Base-by-base conservation (phyloP, 2,888 invertebrate genomes). In the Agapostemon virescens region DNA sequence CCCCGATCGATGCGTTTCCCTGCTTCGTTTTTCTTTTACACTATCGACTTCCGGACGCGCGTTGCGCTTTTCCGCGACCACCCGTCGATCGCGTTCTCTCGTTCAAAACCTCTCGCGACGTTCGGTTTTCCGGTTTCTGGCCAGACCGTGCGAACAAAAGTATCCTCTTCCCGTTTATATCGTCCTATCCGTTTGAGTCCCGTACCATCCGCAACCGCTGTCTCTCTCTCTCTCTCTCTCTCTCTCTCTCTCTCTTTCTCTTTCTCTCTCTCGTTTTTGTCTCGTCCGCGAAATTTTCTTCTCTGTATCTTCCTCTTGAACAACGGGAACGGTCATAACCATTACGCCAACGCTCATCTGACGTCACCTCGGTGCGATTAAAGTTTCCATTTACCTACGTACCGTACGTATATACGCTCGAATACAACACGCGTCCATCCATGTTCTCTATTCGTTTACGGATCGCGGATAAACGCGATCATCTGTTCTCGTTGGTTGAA, bases 331-430 rank as follows among this genome's bases (percentile, higher is more conserved):
- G 61, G 77, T 87, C 88, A 88, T 86, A 86, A 87, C 86, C 86
- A 87, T 85, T 88, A 86, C 90, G 88, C 89, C 90, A 87, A 90
- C 88, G 87, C 88, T 86, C 74, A 72, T 75, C 84, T 90, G 88
- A 89, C 90, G 88, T 89, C 90, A 89, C 45, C 84, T 36, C 30
- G 58, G 52, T 72, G 55, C 70, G 77, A 58, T 79, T 55, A 55
- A 69, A 52, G 66, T 64, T 70, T 81, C 55, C 61, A 30, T 63
- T n/a, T n/a, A 63, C n/a, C 13, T 36, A 13, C 13, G 33, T 3
- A 33, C 4, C 20, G 30, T 33, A n/a, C 11, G 11, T n/a, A 63
- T 26, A 23, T 6, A 20, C 9, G 7, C 7, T 7, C 4, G 13
- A 13, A 4, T 26, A 40, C 20, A 1, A 20, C 7, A 17, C 58